Base-by-base conservation (phyloP, 2,113 vertebrate species). In the Acanthochromis polyacanthus region DNA sequence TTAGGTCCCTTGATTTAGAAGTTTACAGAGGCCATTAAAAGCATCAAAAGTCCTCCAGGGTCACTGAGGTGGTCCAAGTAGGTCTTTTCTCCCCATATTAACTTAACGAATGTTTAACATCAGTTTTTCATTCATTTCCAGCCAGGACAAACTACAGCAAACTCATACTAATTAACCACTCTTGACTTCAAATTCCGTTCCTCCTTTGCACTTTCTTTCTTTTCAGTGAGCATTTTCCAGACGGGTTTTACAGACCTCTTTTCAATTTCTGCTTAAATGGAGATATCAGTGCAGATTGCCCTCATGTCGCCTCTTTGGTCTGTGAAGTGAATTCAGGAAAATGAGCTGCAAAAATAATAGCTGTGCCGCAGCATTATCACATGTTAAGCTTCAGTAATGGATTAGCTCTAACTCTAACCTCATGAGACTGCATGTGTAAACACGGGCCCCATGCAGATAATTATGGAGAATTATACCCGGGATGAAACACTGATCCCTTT, bases 381-480 rank as follows among this genome's bases (percentile, higher is more conserved):
- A 76, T 85, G 81, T 85, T 86, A 82, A 84, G 67, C 84, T 72
- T 45, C 56, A 65, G 61, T 88, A 81, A 89, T 82, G 75, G 74
- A 88, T 90, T 87, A 82, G 65, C 71, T 77, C 69, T 75, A 68
- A 86, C 71, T 60, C 75, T 85, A 85, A 90, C 77, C 87, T 89
- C 88, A 89, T 83, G 86, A 89, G 83, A 72, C 76, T 75, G 75
- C 71, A 66, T 89, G 84, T 86, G 88, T 89, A 91, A 89, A 91
- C 88, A 86, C 2, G 22, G 78, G 71, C 82, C 86, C 82, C 82
- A 85, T 82, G 84, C 52, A 32, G 83, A 78, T 88, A 86, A 89
- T 89, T 83, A 85, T 52, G 61, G 81, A 86, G 70, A 78, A 82
- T 87, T 80, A 84, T 32, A 80, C 48, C 53, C 55, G 1, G 73